Base-by-base conservation (phyloP, 1,140 invertebrate genomes). In the Stegodyphus mimosarum region DNA sequence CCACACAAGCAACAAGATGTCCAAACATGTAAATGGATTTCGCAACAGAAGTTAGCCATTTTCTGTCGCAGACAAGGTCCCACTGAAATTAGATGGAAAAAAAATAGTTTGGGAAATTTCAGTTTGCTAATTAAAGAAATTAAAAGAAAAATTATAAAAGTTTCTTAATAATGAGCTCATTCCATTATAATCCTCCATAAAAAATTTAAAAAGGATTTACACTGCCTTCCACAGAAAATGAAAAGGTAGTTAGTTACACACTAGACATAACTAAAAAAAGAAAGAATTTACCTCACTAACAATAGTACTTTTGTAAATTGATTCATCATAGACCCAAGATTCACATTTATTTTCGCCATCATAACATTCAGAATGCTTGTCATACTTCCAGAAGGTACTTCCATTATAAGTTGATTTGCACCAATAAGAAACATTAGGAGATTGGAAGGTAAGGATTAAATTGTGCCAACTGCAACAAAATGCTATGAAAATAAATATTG, bases 11-110 rank as follows among this genome's bases (percentile, higher is more conserved):
- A 87, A 95, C 87, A 88, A 96, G 92, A 66, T 95, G 94, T 80
- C 96, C 96, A 86, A 94, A 90, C 95, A 97, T 96, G 89, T 96
- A 96, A 66, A 96, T 88, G 1, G 95, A 93, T 89, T 96, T 94
- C 7, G 94, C 93, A 13, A 92, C 93, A 15, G 94, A 93, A 83
- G 92, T 90, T 79, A 95, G 88, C 90, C 93, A 94, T 17, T 92
- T 91, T 67, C 90, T 91, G 18, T 93, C 92, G 90, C 95, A 96
- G 13, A 96, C 94, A 88, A 96, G 90, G 88, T 95, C 89, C 92
- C 94, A 96, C 91, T 95, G 89, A 33, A 33, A 33, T 33, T 33
- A 33, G 33, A 33, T 1, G 33, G 33, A 33, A 33, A 33, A 33
- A 33, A 33, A 33, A 1, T 3, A 33, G 3, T 33, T 33, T 33